Evolutionary conservation across 1,140 invertebrate species (phyloP).

Genomic region (Lethrus apterus): DNA sequence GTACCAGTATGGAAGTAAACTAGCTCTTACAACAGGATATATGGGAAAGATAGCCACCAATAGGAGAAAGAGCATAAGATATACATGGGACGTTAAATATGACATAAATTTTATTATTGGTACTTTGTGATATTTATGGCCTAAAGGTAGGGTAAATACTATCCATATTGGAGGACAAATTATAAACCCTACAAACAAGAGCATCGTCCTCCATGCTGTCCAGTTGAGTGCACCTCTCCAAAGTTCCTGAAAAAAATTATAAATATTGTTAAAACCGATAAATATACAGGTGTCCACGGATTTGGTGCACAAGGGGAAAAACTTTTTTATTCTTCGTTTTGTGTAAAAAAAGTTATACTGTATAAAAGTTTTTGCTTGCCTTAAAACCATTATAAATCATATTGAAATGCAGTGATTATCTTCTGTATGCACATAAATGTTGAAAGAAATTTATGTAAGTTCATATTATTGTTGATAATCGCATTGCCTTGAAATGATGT

Average conservation of each 20-base stretch:
- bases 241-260: constrained; percentile 64
- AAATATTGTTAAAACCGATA: too few relatives aligned
- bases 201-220: constrained; percentile 89
- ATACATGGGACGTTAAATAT: constrained; percentile 96
- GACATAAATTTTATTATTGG: constrained; percentile 99
- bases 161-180: constrained; percentile 94
- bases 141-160: constrained; percentile 89
- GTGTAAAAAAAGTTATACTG: too few relatives aligned
- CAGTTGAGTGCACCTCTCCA: constrained; percentile 94
- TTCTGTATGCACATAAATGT: too few relatives aligned
- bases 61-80: constrained; percentile 88
- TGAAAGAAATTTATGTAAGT: too few relatives aligned
- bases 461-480: too few relatives aligned
- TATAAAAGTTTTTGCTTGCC: too few relatives aligned
- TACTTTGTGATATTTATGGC: constrained; percentile 90
- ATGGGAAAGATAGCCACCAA: constrained; percentile 88
- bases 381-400: too few relatives aligned
- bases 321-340: too few relatives aligned
- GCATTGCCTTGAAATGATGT: too few relatives aligned
- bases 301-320: too few relatives aligned
- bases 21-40: constrained; percentile 68
- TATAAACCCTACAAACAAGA: constrained; percentile 87
- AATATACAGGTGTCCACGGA: too few relatives aligned
- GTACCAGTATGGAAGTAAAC: constrained; percentile 79
- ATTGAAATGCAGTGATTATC: too few relatives aligned